These are phyloP conservation scores for Neopipo cinnamomea DNA, from an alignment of 2,113 vertebrate genomes.

Conservation along the genomic window DNA sequence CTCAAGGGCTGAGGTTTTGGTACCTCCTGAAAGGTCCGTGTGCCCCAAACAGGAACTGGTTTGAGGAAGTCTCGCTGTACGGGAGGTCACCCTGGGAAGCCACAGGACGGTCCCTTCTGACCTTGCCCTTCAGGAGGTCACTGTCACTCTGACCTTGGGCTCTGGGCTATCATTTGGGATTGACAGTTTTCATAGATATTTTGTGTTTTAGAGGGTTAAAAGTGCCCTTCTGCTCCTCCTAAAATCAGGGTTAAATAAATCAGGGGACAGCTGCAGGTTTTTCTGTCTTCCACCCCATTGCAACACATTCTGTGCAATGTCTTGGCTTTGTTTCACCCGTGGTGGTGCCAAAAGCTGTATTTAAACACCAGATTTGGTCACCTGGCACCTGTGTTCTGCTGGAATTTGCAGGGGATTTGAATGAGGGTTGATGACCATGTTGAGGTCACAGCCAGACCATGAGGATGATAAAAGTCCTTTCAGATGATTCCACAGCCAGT, in stretches of 20 bases:
- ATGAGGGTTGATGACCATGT: accelerated
- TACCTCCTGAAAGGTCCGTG: neutral
- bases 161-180: neutral
- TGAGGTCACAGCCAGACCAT: accelerated
- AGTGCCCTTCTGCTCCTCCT: neutral
- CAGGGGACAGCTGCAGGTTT: neutral
- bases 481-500: neutral
- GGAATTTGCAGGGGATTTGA: neutral
- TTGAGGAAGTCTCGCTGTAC: neutral
- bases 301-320: accelerated
- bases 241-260: neutral
- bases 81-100: neutral
- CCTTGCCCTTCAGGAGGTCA: neutral
- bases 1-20: accelerated
- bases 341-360: neutral
- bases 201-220: neutral
- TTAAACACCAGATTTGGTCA: neutral
- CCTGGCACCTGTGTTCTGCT: neutral
- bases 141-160: neutral
- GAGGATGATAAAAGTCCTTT: neutral
- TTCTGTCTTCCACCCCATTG: accelerated
- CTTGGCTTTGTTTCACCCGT: accelerated
- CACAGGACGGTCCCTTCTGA: neutral
- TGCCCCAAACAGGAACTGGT: neutral
- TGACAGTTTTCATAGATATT: neutral